Base-by-base conservation (phyloP, 2,888 invertebrate species). In the Archips crataeganus region DNA sequence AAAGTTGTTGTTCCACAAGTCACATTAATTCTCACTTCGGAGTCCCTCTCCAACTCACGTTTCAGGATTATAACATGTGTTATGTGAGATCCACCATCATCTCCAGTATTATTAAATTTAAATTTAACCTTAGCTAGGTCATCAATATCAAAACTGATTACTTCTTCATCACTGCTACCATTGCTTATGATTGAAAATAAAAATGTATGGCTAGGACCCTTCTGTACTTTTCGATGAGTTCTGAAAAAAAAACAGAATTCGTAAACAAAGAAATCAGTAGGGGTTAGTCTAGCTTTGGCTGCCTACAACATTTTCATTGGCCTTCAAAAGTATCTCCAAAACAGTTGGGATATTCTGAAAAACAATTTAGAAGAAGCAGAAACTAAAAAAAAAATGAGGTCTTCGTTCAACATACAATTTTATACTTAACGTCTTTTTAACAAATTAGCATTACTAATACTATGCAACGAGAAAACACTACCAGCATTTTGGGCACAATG, bases 31-130 rank as follows among this genome's bases (percentile, higher is more conserved):
- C 54, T 3, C 23, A 54, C 54, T 54, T 15, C 9, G 9, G 54
- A 54, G 54, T 23, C 54, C 23, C 54, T 15, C 3, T 23, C 54
- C 6, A 10, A 6, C 23, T 15, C 54, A 54, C 9, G 23, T 54
- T 23, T 15, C 0, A 54, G 23, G 9, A 54, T 54, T 54, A 8
- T 9, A 23, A 54, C 23, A 54, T 54, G 23, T 54, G 23, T n/a
- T 23, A 54, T 9, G 9, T 54, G 54, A 23, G 54, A 54, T 9
- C 23, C 54, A 15, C 54, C 54, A 9, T 23, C 23, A 23, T 54
- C 54, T 23, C 23, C 54, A 54, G 54, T 54, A 23, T 54, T 54
- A 9, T 54, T 54, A 15, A 54, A 54, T 54, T 54, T 54, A 54
- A 54, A 54, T 54, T 54, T 23, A 54, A 54, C 9, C 3, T 3